A percentile compares a stretch with the other conserved stretches of the same genome.
phyloP scores from a whole-genome alignment of 2,113 vertebrate genomes.

The Struthio camelus region DNA sequence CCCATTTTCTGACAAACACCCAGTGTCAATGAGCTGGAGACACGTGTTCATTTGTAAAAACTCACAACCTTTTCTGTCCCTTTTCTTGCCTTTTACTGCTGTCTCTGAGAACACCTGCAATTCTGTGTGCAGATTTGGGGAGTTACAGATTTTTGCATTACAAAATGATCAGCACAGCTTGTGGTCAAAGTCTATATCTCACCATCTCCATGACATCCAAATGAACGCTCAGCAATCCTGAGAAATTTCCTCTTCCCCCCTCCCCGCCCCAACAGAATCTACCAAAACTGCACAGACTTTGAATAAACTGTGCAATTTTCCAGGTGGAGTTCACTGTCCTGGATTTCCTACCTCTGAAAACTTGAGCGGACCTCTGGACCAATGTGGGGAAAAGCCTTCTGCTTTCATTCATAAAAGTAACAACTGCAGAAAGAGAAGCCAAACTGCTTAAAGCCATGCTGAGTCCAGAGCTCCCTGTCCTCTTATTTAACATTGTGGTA shows the following conservation, averaged over 20 bases:
- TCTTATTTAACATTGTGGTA: neutral
- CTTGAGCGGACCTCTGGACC: neutral
- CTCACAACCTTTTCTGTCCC: fast-evolving
- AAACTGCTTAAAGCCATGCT: neutral
- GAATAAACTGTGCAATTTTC: neutral
- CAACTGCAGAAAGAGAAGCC: neutral
- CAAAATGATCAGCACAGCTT: fast-evolving
- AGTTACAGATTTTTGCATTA: fast-evolving
- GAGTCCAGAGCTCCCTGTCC: neutral
- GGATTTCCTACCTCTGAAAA: neutral
- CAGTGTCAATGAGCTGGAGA: neutral
- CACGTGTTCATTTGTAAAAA: neutral
- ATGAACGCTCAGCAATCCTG: neutral
- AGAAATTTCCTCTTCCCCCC: neutral
- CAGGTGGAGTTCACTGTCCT: neutral
- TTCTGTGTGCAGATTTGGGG: no score
- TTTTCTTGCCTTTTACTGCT: neutral
- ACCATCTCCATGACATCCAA: neutral
- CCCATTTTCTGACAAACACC: neutral
- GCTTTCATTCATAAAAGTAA: neutral
- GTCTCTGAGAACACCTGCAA: neutral
- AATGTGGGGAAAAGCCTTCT: neutral
- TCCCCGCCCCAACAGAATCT: no score
- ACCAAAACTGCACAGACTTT: neutral
- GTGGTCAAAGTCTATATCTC: neutral